These are phyloP conservation scores for Drosophila nasuta DNA, from an alignment of 1,140 invertebrate species.

Conservation along the genomic window DNA sequence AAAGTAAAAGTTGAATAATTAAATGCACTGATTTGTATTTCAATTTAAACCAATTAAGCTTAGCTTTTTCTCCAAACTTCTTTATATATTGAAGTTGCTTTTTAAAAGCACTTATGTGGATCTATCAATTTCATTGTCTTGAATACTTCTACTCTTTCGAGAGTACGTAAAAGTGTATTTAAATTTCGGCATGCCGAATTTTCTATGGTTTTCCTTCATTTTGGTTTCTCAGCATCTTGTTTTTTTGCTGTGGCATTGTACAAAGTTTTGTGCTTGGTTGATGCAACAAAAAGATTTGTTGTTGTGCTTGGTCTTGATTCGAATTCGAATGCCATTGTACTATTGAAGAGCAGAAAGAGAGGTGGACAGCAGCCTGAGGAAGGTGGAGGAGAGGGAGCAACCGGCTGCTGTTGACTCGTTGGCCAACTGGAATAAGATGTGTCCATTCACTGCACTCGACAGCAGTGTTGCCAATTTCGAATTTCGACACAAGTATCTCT, in stretches of 20 bases:
- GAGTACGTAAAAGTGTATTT: constrained; percentile 3
- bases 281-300: constrained; percentile 54
- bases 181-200: not conserved
- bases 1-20: no score
- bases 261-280: constrained; percentile 22
- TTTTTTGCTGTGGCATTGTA: constrained; percentile 12
- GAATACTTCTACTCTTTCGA: no score
- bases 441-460: constrained; percentile 14
- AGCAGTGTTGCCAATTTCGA: constrained; percentile 3
- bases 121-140: no score
- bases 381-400: not conserved
- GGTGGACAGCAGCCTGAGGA: not conserved
- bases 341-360: not conserved
- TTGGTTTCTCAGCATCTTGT: not conserved
- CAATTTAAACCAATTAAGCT: no score
- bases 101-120: no score
- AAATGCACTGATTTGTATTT: no score
- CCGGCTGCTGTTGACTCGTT: constrained; percentile 12
- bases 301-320: constrained; percentile 47
- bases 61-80: no score
- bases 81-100: no score
- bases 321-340: constrained; percentile 14
- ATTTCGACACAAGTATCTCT: not conserved
- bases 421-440: constrained; percentile 46
- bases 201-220: not conserved